phyloP scores from a whole-genome alignment of 2,113 vertebrate species.

The Nicator chloris region DNA sequence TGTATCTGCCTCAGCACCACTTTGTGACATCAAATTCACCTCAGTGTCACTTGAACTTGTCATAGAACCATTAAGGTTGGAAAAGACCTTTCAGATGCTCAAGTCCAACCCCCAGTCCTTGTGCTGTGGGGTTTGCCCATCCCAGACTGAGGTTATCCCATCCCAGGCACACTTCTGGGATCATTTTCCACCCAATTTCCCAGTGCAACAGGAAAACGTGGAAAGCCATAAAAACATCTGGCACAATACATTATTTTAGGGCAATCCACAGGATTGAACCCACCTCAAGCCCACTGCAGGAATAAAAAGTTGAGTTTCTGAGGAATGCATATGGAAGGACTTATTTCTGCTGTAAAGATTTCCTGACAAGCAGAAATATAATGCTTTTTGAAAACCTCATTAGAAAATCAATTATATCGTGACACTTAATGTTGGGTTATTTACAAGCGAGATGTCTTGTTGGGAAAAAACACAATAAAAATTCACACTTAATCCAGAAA shows the following conservation, averaged over 20 bases:
- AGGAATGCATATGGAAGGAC: slow-evolving; percentile 25
- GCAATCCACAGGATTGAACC: neutral
- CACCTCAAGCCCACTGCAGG: neutral
- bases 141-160: neutral
- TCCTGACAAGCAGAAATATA: slow-evolving; percentile 63
- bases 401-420: slow-evolving; percentile 69
- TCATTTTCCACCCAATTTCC: neutral
- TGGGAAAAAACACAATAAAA: slow-evolving; percentile 49
- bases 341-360: slow-evolving; percentile 61
- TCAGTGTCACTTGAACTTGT: fast-evolving
- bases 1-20: fast-evolving
- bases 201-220: neutral
- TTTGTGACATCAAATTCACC: neutral
- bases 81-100: neutral
- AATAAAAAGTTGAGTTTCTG: neutral
- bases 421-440: slow-evolving; percentile 63
- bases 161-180: fast-evolving
- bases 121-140: neutral
- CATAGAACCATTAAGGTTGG: no score
- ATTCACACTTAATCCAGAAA: slow-evolving; percentile 51
- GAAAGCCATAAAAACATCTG: neutral
- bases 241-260: neutral
- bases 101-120: neutral
- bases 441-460: slow-evolving; percentile 56
- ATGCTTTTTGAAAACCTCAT: slow-evolving; percentile 66